phyloP scores from a whole-genome alignment of 1,140 invertebrate genomes.

The Dreissena rostriformis region DNA sequence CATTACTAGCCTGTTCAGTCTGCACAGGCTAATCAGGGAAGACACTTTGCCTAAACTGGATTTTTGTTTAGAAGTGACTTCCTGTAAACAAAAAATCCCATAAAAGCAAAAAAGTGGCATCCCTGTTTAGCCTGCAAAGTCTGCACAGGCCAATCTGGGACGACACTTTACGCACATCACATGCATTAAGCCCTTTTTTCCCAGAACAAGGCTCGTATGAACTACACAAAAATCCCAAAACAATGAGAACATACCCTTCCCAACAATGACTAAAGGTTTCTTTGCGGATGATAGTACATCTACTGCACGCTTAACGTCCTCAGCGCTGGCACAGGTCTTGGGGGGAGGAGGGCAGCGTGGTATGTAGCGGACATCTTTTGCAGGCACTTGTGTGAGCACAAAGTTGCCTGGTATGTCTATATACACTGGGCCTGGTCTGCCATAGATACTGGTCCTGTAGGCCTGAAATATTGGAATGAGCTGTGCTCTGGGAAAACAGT shows the following conservation, averaged over 20 bases:
- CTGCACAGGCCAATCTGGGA: too few relatives aligned
- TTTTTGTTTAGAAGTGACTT: too few relatives aligned
- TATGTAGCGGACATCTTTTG: slow-evolving; percentile 58
- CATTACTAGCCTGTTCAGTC: too few relatives aligned
- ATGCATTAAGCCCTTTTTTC: too few relatives aligned
- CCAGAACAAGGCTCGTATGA: not conserved
- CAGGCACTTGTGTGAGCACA: slow-evolving; percentile 83
- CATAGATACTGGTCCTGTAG: slow-evolving; percentile 90
- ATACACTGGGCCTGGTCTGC: slow-evolving; percentile 93
- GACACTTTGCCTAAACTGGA: too few relatives aligned
- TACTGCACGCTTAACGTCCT: slow-evolving; percentile 86
- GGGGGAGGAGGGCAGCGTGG: slow-evolving; percentile 84
- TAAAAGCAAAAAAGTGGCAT: too few relatives aligned
- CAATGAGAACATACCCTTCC: slow-evolving; percentile 88
- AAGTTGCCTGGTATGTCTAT: slow-evolving; percentile 95
- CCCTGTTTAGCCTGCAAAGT: too few relatives aligned
- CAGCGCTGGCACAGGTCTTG: slow-evolving; percentile 86
- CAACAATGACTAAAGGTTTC: slow-evolving; percentile 94
- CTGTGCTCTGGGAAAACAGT: too few relatives aligned
- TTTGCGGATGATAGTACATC: slow-evolving; percentile 87
- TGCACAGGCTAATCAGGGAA: too few relatives aligned
- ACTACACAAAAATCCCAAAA: not conserved
- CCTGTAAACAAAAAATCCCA: too few relatives aligned
- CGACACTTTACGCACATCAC: too few relatives aligned
- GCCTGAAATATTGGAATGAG: slow-evolving; percentile 84